Base-by-base conservation (phyloP, 2,797 vertebrate species). In the Sebastiscus tertius region DNA sequence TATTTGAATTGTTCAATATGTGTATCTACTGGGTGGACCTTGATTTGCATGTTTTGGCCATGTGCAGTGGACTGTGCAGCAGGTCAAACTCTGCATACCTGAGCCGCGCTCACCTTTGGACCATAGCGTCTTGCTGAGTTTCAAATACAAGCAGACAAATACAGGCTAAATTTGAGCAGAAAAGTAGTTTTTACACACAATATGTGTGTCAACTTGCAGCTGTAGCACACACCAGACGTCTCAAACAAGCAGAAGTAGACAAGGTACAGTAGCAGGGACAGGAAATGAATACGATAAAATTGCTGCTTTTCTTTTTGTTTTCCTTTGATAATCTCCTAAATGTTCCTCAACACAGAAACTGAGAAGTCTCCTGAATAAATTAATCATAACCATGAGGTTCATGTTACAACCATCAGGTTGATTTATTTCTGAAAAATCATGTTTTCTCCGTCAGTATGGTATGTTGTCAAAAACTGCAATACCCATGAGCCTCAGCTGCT, bases 41-140 rank as follows among this genome's bases (percentile, higher is more conserved):
- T 49, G 42, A 52, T 70, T 59, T 79, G 36, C 12, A n/a, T 64
- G 69, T 27, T 59, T 49, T 70, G 67, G 18, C 8, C 9, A 20
- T 55, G 67, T 68, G 75, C 22, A 60, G 62, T 64, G 42, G 6
- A 26, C 52, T 22, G 6, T 68, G 46, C 69, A 56, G 69, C 36
- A 64, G 49, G 80, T 78, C 52, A 78, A n/a, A 31, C 74, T 36
- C 60, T 58, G 59, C 39, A 42, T 59, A 60, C 72, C 14, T 54
- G 39, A 1, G 36, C 24, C 2, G 2, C 1, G 18, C 34, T 77
- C 29, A 75, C 61, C 74, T 83, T 79, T 34, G 33, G 39, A 62
- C 55, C 52, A 1, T 1, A 4, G 18, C 20, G 5, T 71, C 18
- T 22, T 59, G 39, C 49, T 34, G 22, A 26, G 8, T 39, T 31